phyloP scores from a whole-genome alignment of 1,140 invertebrate species.

The Pissodes strobi region DNA sequence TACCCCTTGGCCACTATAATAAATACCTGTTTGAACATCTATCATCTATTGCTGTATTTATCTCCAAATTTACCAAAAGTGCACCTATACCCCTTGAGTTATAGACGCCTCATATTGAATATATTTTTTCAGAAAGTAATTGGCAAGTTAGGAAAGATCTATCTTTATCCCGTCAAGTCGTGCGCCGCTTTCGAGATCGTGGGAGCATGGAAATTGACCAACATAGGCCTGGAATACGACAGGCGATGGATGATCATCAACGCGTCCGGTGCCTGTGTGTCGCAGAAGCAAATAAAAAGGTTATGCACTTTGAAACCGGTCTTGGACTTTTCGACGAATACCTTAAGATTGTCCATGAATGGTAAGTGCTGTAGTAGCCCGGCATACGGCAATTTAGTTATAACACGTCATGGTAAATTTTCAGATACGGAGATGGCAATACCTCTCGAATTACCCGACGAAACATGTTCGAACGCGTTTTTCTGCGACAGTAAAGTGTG shows the following conservation, averaged over 20 bases:
- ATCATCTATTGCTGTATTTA: no score
- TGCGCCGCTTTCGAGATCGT: constrained; percentile 77
- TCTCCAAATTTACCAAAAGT: no score
- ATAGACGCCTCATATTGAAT: no score
- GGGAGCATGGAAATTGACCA: constrained; percentile 71
- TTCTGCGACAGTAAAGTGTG: constrained; percentile 83
- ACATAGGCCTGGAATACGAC: constrained; percentile 83
- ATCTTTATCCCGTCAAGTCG: constrained; percentile 93
- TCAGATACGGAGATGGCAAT: constrained; percentile 18
- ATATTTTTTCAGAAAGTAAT: no score
- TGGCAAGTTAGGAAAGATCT: no score
- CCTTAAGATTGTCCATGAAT: constrained; percentile 70
- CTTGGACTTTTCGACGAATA: constrained; percentile 66
- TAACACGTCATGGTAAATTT: no score
- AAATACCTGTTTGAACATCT: no score
- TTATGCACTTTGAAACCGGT: constrained; percentile 81
- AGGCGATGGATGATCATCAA: constrained; percentile 91
- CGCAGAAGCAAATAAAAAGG: constrained; percentile 82
- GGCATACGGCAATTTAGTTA: neutral
- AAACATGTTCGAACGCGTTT: constrained; percentile 48
- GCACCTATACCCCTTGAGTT: no score
- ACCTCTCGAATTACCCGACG: constrained; percentile 11
- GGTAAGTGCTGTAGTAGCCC: no score
- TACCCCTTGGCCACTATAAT: no score
- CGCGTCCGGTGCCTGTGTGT: constrained; percentile 76